Percentiles rank a stretch among this genome's conserved stretches.
Conservation (phyloP, 2,888 invertebrate species). For the Oscheius sp. region DNA sequence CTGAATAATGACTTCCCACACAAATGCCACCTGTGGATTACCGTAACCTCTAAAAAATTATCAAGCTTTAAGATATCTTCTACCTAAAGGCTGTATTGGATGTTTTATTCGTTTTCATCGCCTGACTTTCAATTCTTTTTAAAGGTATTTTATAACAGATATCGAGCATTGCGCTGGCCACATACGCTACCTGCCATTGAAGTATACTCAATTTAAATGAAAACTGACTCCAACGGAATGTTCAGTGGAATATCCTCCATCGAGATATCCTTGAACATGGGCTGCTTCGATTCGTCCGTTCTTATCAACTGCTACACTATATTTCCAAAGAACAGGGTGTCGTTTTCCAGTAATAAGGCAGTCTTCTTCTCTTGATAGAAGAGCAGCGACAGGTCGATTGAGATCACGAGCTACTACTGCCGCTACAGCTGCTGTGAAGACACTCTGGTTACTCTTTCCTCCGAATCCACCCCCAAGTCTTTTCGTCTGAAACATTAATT, state of each 20-base stretch:
- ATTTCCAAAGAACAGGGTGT: conserved; percentile 86
- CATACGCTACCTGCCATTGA: conserved; percentile 8
- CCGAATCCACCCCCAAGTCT: conserved; percentile 63
- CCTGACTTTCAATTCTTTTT: conserved; percentile 77
- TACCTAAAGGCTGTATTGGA: conserved; percentile 82
- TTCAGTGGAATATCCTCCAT: conserved; percentile 85
- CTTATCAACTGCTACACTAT: conserved; percentile 74
- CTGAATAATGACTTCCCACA: conserved; percentile 81
- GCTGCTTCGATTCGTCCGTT: conserved; percentile 82
- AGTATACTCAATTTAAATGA: neutral
- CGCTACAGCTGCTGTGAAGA: conserved; percentile 36
- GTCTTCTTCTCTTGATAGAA: conserved; percentile 91
- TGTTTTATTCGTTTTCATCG: conserved; percentile 86
- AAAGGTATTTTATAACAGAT: conserved; percentile 79
- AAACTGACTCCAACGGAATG: conserved; percentile 75
- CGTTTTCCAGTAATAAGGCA: conserved; percentile 87
- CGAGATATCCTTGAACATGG: conserved; percentile 81
- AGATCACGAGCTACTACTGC: conserved; percentile 39
- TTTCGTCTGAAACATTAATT: conserved; percentile 38
- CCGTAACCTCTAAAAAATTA: conserved; percentile 81
- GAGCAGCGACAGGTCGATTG: conserved; percentile 82
- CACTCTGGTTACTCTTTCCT: conserved; percentile 50
- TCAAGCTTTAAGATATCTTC: neutral
- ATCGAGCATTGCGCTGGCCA: conserved; percentile 6
- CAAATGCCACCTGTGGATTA: conserved; percentile 87